Evolutionary conservation across 2,113 vertebrate genomes (phyloP).

Genomic region (Ceyx melanurus): DNA sequence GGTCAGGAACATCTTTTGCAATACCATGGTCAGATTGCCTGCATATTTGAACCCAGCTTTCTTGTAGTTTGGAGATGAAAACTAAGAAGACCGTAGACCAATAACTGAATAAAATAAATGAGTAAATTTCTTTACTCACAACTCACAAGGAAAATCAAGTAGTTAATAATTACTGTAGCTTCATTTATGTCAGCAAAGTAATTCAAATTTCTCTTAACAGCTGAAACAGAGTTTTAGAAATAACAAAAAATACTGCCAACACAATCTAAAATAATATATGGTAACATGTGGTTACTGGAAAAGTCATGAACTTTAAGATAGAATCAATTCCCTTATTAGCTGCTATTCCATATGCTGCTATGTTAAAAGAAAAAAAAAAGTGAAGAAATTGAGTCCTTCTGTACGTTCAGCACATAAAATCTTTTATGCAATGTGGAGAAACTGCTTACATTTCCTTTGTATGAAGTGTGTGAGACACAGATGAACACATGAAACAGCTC

Average conservation of each 20-base stretch:
- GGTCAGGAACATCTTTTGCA: neutral
- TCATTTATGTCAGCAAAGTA: neutral
- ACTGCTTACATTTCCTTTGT: neutral
- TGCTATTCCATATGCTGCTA: neutral
- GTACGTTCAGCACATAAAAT: neutral
- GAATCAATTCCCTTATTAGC: neutral
- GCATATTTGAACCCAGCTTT: neutral
- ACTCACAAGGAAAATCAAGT: neutral
- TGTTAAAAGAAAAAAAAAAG: neutral
- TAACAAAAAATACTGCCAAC: neutral
- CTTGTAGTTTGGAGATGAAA: neutral
- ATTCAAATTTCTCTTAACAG: neutral
- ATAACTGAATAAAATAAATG: neutral
- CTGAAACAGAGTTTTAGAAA: neutral
- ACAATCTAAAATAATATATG: neutral
- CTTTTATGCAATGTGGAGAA: neutral
- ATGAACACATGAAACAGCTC: neutral
- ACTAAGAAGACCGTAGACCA: neutral
- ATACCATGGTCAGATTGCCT: accelerated
- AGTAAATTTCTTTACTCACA: neutral
- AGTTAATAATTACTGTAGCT: neutral
- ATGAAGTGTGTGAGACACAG: neutral
- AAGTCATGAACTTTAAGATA: neutral
- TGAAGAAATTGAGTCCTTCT: neutral
- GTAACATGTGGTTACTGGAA: neutral